phyloP scores from a whole-genome alignment of 2,113 vertebrate genomes.

The Stegostoma tigrinum region DNA sequence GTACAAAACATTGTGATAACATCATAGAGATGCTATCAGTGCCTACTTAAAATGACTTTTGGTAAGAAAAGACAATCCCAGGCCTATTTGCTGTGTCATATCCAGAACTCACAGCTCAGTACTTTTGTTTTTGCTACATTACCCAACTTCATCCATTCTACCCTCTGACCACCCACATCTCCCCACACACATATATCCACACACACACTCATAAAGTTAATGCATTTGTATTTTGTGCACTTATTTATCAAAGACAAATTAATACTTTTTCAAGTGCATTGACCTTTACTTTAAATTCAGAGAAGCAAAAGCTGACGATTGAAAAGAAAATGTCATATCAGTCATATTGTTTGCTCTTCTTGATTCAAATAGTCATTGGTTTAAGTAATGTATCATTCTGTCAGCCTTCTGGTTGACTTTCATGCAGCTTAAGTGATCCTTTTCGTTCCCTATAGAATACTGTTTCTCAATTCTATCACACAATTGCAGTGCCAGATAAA shows the following conservation, averaged over 20 bases:
- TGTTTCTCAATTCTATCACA: background rate
- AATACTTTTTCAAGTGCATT: background rate
- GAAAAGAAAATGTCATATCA: background rate
- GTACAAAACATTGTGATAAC: background rate
- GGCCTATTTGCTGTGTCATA: background rate
- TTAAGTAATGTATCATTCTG: background rate
- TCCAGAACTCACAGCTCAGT: background rate
- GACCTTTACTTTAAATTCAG: background rate
- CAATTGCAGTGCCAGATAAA: background rate
- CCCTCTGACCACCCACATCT: background rate
- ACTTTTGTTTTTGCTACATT: background rate
- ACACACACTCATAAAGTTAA: background rate
- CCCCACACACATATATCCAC: background rate
- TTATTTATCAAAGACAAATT: background rate
- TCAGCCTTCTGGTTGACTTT: background rate
- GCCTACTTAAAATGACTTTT: background rate
- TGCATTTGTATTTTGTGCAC: background rate
- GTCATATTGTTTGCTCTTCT: background rate
- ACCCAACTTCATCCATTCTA: background rate
- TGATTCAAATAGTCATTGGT: background rate
- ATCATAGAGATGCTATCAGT: background rate
- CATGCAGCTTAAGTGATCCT: background rate
- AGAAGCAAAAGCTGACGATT: background rate
- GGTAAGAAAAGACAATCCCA: slow-evolving; percentile 12
- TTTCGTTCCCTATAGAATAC: background rate